phyloP scores from a whole-genome alignment of 2,888 invertebrate species.

The Orthonychiurus folsomi region DNA sequence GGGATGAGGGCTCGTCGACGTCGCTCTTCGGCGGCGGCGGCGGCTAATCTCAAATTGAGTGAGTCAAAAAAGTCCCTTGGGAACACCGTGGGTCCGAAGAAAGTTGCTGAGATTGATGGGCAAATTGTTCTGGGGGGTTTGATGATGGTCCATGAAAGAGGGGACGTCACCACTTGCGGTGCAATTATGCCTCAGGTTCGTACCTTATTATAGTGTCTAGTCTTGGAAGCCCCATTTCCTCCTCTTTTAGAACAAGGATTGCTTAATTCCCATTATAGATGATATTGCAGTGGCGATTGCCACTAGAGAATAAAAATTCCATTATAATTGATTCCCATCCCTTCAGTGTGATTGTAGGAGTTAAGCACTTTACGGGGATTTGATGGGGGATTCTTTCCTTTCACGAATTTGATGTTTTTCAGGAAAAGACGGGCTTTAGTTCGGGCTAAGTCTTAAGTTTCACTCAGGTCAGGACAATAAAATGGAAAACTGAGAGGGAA shows the following conservation, averaged over 20 bases:
- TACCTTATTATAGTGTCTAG: no score
- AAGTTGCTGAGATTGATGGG: conserved; percentile 78
- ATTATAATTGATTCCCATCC: conserved; percentile 1
- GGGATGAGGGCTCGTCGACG: conserved; percentile 29
- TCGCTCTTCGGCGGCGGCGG: conserved; percentile 26
- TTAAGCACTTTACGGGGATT: no score
- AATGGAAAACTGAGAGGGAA: no score
- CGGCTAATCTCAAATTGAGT: conserved; percentile 21
- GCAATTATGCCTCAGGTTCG: conserved; percentile 91
- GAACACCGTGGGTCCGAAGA: conserved; percentile 52
- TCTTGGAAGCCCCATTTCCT: no score
- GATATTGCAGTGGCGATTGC: neutral
- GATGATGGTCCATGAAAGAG: conserved; percentile 91
- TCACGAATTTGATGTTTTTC: no score
- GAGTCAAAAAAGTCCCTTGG: neutral
- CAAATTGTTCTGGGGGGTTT: conserved; percentile 80
- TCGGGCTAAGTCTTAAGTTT: no score
- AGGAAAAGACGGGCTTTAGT: no score
- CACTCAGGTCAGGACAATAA: no score
- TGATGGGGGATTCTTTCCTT: no score
- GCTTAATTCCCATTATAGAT: neutral
- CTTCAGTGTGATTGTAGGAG: no score
- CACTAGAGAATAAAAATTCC: neutral
- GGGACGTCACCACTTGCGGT: conserved; percentile 78
- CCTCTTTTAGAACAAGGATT: neutral